These are phyloP conservation scores for Conus betulinus DNA, from an alignment of 1,140 invertebrate species.

Conservation along the genomic window DNA sequence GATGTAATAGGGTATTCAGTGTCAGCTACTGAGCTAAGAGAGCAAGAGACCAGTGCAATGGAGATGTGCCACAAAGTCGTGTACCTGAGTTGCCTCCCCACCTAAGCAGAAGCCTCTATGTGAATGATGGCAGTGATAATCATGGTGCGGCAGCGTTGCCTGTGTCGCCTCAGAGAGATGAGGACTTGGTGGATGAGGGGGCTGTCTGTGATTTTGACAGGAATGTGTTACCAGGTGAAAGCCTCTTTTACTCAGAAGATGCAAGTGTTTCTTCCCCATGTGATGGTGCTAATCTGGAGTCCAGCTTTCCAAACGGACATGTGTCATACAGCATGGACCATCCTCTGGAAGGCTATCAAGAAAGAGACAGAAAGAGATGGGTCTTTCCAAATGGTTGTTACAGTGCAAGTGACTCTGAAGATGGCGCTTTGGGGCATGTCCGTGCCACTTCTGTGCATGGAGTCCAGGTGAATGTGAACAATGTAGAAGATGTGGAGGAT, in stretches of 20 bases:
- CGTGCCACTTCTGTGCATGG: background rate
- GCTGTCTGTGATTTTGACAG: slow-evolving; percentile 55
- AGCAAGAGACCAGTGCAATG: background rate
- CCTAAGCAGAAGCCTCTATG: background rate
- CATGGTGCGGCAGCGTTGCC: background rate
- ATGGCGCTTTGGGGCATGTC: background rate
- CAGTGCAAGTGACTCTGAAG: slow-evolving; percentile 12
- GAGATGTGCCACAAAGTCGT: background rate
- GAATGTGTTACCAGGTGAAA: slow-evolving; percentile 43
- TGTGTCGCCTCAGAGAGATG: background rate
- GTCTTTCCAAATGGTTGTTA: background rate
- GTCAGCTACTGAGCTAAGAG: background rate
- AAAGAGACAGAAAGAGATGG: background rate
- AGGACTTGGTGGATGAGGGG: slow-evolving; percentile 56
- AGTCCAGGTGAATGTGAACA: background rate
- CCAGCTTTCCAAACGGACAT: slow-evolving; percentile 24
- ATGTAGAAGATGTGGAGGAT: slow-evolving; percentile 54
- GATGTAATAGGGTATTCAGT: background rate
- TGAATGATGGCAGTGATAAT: background rate
- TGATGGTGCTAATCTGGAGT: background rate
- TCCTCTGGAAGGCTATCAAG: background rate
- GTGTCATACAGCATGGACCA: slow-evolving; percentile 5
- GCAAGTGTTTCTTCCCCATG: background rate
- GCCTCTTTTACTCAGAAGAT: slow-evolving; percentile 12
- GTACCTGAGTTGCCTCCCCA: background rate